These are phyloP conservation scores for Archips xylosteana DNA, from an alignment of 2,888 invertebrate species.

Conservation along the genomic window DNA sequence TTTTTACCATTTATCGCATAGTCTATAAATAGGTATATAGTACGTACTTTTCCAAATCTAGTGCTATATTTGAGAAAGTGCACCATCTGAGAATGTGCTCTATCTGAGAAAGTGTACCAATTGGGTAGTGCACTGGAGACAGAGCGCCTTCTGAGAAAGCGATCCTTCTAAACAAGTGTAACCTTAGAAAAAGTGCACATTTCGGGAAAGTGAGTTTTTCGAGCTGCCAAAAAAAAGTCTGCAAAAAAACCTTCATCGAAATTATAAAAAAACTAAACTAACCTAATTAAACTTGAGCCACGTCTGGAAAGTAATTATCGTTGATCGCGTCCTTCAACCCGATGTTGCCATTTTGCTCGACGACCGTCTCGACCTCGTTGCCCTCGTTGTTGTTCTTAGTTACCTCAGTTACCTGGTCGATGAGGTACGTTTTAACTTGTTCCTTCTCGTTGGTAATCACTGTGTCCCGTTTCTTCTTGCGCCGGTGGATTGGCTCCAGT, in stretches of 20 bases:
- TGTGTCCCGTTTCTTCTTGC: constrained; percentile 54
- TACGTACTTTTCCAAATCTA: too few relatives aligned
- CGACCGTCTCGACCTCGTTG: constrained; percentile 53
- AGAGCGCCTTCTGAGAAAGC: too few relatives aligned
- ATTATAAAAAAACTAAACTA: background rate
- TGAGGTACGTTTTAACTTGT: background rate
- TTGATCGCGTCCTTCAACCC: constrained; percentile 48
- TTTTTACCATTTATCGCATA: too few relatives aligned
- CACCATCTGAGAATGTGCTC: too few relatives aligned
- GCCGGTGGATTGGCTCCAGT: constrained; percentile 48
- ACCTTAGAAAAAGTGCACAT: too few relatives aligned
- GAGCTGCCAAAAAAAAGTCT: background rate
- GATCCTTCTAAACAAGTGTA: too few relatives aligned
- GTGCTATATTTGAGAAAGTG: too few relatives aligned
- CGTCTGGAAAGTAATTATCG: constrained; percentile 55
- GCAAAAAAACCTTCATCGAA: background rate
- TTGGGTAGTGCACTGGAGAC: too few relatives aligned
- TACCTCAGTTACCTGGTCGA: constrained; percentile 11
- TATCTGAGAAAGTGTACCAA: too few relatives aligned
- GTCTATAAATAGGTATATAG: too few relatives aligned
- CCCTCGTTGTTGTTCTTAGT: constrained; percentile 61
- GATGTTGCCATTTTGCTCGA: constrained; percentile 70
- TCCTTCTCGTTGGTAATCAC: constrained; percentile 18
- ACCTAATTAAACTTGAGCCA: constrained; percentile 63
- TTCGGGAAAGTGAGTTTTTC: too few relatives aligned